Evolutionary conservation across 2,113 vertebrate genomes (phyloP), one percentile per base, ranked within the genome.

Genomic region (Chinchilla lanigera): DNA sequence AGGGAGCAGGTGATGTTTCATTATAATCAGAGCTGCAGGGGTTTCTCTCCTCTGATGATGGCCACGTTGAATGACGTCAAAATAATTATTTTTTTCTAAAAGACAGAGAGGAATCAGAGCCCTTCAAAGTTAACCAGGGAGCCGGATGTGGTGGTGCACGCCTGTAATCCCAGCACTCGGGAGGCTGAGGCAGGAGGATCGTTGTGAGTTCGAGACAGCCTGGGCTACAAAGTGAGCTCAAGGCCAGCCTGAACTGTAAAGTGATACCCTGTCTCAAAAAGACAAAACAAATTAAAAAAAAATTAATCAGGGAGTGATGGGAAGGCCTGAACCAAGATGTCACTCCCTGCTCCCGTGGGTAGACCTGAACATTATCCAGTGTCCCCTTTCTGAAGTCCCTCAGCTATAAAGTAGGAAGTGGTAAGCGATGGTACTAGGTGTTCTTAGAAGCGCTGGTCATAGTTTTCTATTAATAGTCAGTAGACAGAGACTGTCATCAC

Each of bases 41-140:
- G 61, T 7, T 84, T 92, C 63, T 96, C 77, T 69, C 16, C n/a
- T 97, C 77, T 97, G 73, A 94, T 75, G 33, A 90, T 90, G 17
- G 67, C 85, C 35, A 61, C 24, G 84, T 9, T 6, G 5, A 85
- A 38, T 83, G 44, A 86, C 19, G 83, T 60, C n/a, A 95, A 80
- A 95, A 83, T 38, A 83, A 94, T 92, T 71, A 1, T 50, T 85
- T 24, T 71, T 73, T 95, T 50, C 82, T 65, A 87, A 77, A 88
- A 91, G 44, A 65, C 26, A 61, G 33, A 82, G 38, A 92, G 26
- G 58, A 67, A 73, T 89, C 77, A 60, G 75, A 95, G 90, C 61
- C 28, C 82, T 90, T 85, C 63, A 93, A 90, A 75, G 47, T 35
- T 54, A 86, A 90, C 33, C 63, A 93, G 77, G 81, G 24, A 90